Percentiles rank a stretch among this genome's conserved stretches.
These are phyloP conservation scores for Cydia pomonella DNA, from an alignment of 1,140 invertebrate species.

Conservation along the genomic window DNA sequence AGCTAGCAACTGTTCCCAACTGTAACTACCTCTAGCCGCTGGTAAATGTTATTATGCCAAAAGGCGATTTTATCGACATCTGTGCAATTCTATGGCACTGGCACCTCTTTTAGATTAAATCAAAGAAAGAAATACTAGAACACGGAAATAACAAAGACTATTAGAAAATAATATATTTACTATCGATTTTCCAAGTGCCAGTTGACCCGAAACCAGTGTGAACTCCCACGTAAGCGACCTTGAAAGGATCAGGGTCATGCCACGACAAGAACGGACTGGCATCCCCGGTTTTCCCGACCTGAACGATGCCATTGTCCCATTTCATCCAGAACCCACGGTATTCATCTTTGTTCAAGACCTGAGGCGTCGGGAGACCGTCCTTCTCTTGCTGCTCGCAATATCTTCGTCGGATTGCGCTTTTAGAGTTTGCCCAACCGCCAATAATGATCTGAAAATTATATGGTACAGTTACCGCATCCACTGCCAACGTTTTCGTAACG, in stretches of 20 bases:
- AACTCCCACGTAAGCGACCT: conserved; percentile 85
- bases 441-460: conserved; percentile 82
- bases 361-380: conserved; percentile 83
- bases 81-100: too few relatives aligned
- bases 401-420: conserved; percentile 85
- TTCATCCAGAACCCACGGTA: conserved; percentile 88
- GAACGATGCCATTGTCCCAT: conserved; percentile 83
- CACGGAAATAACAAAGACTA: neutral
- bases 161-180: conserved; percentile 57
- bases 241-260: conserved; percentile 82
- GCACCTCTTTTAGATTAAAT: too few relatives aligned
- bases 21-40: too few relatives aligned
- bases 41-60: too few relatives aligned
- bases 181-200: conserved; percentile 88
- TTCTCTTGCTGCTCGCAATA: conserved; percentile 87
- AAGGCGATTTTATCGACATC: too few relatives aligned
- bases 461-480: too few relatives aligned
- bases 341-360: conserved; percentile 83
- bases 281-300: conserved; percentile 84
- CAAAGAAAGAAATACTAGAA: too few relatives aligned
- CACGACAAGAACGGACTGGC: conserved; percentile 83
- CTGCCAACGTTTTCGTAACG: too few relatives aligned
- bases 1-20: too few relatives aligned
- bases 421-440: conserved; percentile 88
- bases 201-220: conserved; percentile 88